These are phyloP conservation scores for Astreopora myriophthalma DNA, from an alignment of 64 coral and sea anemone species.

Conservation along the genomic window DNA sequence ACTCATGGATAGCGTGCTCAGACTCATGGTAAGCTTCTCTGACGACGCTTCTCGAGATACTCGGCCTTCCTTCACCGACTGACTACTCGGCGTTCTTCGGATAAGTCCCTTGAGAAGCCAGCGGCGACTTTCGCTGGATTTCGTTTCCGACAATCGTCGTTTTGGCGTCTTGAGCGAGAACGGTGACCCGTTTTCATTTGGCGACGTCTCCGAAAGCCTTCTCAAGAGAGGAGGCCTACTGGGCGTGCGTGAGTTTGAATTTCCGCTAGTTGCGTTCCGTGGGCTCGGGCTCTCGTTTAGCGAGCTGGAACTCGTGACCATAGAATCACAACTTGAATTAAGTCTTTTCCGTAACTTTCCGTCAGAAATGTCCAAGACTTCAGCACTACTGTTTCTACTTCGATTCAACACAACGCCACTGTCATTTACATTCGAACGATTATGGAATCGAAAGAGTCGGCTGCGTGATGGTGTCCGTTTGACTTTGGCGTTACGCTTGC, in stretches of 20 bases:
- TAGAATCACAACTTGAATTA: conserved; percentile 80
- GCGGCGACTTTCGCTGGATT: conserved; percentile 58
- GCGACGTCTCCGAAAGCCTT: conserved; percentile 75
- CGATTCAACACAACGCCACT: conserved; percentile 43
- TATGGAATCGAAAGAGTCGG: conserved; percentile 66
- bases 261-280: conserved; percentile 26
- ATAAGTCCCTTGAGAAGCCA: conserved; percentile 82
- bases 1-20: conserved; percentile 66
- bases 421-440: conserved; percentile 60
- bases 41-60: conserved; percentile 45
- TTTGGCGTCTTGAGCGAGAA: conserved; percentile 41
- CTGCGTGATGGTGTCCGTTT: conserved; percentile 65
- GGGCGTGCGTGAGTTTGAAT: not conserved
- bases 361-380: conserved; percentile 64
- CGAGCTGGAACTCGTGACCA: conserved; percentile 62
- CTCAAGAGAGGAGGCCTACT: conserved; percentile 61
- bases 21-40: conserved; percentile 67
- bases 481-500: not conserved
- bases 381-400: conserved; percentile 65
- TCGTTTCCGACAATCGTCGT: conserved; percentile 79
- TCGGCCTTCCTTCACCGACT: conserved; percentile 85
- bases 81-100: conserved; percentile 81
- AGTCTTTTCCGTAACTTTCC: conserved; percentile 4
- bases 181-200: conserved; percentile 27
- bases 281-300: conserved; percentile 7